Evolutionary conservation across 2,797 vertebrate species (phyloP).

Genomic region (Bucorvus abyssinicus): DNA sequence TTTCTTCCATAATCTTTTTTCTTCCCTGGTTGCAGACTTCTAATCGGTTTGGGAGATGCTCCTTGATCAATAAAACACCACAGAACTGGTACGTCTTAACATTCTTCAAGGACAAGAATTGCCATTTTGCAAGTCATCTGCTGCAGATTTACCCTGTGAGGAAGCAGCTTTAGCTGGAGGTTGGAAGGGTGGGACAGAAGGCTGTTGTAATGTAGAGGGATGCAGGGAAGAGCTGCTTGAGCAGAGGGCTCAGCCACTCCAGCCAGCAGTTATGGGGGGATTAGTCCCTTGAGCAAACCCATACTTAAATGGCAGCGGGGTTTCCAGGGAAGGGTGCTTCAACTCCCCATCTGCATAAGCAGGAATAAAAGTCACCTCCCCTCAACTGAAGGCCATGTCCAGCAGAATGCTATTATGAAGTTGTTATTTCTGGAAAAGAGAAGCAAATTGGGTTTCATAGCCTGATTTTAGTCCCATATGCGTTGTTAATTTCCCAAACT

Average conservation of each 20-base stretch:
- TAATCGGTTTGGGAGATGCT: neutral
- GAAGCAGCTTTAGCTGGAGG: neutral
- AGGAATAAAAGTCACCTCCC: neutral
- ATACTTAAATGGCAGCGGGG: neutral
- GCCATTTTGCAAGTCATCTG: neutral
- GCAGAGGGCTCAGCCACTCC: neutral
- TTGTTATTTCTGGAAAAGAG: neutral
- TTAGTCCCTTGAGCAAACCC: neutral
- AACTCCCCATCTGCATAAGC: neutral
- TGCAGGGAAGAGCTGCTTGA: neutral
- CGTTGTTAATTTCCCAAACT: neutral
- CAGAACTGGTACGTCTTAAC: neutral
- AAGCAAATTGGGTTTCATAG: neutral
- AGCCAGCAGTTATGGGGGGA: neutral
- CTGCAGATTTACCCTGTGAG: neutral
- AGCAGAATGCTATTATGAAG: neutral
- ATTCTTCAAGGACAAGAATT: neutral
- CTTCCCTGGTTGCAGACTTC: neutral
- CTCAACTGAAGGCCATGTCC: neutral
- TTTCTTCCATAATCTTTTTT: neutral
- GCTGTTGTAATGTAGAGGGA: neutral
- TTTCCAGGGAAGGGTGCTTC: neutral
- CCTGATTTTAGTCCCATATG: neutral
- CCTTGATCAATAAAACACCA: neutral
- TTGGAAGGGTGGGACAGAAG: neutral